Percentiles rank a stretch among this genome's conserved stretches.
Conservation (phyloP, 2,797 vertebrate genomes). For the Loris lydekkerianus region DNA sequence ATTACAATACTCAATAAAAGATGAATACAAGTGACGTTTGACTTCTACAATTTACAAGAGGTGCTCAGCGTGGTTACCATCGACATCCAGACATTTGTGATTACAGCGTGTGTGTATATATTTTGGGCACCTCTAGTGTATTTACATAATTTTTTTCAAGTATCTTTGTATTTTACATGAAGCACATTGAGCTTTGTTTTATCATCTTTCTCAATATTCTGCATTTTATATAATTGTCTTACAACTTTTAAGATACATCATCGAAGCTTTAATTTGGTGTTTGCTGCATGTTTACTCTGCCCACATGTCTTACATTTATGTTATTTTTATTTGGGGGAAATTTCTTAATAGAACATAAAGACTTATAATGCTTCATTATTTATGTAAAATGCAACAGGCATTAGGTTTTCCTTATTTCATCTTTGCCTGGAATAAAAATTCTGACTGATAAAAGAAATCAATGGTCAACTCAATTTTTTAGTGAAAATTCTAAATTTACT, state of each 20-base stretch:
- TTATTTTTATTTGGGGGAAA: background rate
- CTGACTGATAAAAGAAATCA: background rate
- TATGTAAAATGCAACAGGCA: background rate
- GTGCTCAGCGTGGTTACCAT: too few species aligned
- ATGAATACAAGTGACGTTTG: too few species aligned
- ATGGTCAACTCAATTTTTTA: background rate
- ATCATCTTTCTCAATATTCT: background rate
- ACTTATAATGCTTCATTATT: constrained; percentile 9
- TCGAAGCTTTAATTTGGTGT: background rate
- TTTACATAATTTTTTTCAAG: background rate
- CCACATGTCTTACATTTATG: background rate
- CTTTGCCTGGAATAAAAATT: background rate
- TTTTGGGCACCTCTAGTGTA: background rate
- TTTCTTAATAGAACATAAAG: background rate
- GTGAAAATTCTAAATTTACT: background rate
- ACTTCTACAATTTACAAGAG: too few species aligned
- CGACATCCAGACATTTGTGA: too few species aligned
- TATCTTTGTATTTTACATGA: background rate
- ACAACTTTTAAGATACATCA: background rate
- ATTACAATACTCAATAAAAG: too few species aligned
- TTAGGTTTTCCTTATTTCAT: background rate
- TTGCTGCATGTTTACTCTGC: background rate
- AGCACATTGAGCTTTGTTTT: background rate
- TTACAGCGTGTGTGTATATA: too few species aligned
- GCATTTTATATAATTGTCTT: background rate